Base-by-base conservation (phyloP, 1,140 invertebrate genomes). In the Berghia stephanieae region DNA sequence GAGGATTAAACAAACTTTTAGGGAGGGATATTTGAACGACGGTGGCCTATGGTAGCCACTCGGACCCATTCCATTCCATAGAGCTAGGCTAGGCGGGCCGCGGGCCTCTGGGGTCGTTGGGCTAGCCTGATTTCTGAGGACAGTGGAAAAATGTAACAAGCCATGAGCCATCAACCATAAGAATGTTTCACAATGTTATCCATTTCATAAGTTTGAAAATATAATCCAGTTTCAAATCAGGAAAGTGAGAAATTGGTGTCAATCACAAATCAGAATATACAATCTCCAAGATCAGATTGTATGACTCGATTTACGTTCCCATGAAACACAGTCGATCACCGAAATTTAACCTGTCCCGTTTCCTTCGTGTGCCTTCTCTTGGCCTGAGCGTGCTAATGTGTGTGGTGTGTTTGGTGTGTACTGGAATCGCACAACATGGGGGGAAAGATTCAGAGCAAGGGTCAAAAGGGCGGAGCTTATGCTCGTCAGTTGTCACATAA, bases 61-160 rank as follows among this genome's bases (percentile, higher is more conserved):
- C 57, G 81, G 79, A 73, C 79, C 83, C 83, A 84, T 84, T 42
- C 81, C 81, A 81, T 82, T 83, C 82, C 82, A 83, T 83, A 40
- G 34, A 40, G 79, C 49, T 40, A 43, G 69, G 69, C 69, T 66
- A 72, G 52, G 70, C 63, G 78, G 74, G 78, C 77, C 78, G 42
- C 68, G n/a, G 75, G 72, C 81, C 74, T 73, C 69, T 52, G 36
- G n/a, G n/a, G 34, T 71, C 49, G 44, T 38, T 4, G 46, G 42
- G 68, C 78, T 69, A 75, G 52, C 69, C 72, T 74, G 46, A 31
- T 66, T 78, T 79, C 82, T 82, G 82, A 80, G 76, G 78, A 80
- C 74, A n/a, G n/a, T n/a, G 55, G 74, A 52, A 79, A 78, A 81
- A 80, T 67, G 78, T 43, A 77, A 74, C 27, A 46, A 70, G 68